A percentile compares a stretch with the other conserved stretches of the same genome.
Conservation (phyloP, 2,113 vertebrate genomes). For the Megaceryle torquata region DNA sequence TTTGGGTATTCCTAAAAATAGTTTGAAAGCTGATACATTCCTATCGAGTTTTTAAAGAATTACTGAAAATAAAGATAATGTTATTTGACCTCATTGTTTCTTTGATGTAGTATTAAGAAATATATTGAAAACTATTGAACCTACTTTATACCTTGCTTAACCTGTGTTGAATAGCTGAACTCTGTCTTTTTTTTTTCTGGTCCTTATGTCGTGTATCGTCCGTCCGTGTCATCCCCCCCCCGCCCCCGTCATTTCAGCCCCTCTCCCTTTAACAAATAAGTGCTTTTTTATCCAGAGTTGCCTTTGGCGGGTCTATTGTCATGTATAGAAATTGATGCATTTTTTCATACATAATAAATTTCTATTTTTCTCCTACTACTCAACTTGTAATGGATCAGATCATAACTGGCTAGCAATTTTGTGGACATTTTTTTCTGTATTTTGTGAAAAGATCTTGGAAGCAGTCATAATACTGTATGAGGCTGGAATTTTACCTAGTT, state of each 20-base stretch:
- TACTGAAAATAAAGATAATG: background rate
- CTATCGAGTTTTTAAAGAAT: background rate
- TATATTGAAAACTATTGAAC: background rate
- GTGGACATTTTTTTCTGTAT: slow-evolving; percentile 49
- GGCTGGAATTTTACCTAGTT: slow-evolving; percentile 74
- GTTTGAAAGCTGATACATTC: background rate
- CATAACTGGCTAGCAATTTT: background rate
- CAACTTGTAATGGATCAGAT: background rate
- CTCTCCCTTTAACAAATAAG: background rate
- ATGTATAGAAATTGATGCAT: fast-evolving
- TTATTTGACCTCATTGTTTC: background rate
- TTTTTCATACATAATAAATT: background rate
- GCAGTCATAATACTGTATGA: slow-evolving; percentile 65
- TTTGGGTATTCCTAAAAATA: background rate
- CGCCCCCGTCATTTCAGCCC: fast-evolving
- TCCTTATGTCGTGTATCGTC: too few relatives aligned
- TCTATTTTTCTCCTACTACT: background rate
- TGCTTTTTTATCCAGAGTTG: background rate
- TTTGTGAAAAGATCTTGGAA: slow-evolving; percentile 71
- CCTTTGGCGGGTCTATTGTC: background rate
- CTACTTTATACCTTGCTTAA: background rate
- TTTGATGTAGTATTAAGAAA: background rate
- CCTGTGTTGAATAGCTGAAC: background rate
- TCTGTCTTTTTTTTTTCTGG: background rate
- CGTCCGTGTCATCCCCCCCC: too few relatives aligned